These are phyloP conservation scores for Xenops minutus DNA, from an alignment of 2,797 vertebrate species.

Conservation along the genomic window DNA sequence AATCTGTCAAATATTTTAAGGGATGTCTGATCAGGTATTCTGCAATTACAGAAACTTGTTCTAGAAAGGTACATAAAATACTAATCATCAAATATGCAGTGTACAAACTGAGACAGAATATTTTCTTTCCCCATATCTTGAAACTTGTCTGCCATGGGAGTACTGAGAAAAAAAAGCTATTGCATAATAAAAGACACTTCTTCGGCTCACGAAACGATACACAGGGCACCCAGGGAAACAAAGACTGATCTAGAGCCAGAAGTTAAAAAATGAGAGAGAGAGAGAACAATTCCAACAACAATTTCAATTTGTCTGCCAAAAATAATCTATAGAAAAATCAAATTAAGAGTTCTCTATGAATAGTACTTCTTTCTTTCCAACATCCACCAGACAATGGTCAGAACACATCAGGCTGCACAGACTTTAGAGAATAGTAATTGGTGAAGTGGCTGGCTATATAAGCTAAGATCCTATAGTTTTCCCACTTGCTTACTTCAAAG, in stretches of 20 bases:
- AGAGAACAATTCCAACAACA: background rate
- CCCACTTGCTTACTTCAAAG: background rate
- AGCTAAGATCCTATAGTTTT: background rate
- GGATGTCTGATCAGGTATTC: background rate
- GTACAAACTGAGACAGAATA: background rate
- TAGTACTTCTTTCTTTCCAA: background rate
- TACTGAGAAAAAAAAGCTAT: background rate
- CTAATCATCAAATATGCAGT: background rate
- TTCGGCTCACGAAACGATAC: background rate
- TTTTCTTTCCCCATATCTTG: background rate
- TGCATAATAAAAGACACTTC: background rate
- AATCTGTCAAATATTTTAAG: background rate
- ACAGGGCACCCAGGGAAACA: background rate
- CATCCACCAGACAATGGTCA: background rate
- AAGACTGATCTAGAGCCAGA: background rate
- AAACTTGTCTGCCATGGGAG: background rate
- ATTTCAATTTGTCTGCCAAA: background rate
- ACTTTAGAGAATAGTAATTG: background rate
- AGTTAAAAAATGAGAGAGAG: background rate
- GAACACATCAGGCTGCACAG: fast-evolving
- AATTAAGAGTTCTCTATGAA: background rate
- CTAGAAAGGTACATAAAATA: background rate
- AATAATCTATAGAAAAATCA: background rate
- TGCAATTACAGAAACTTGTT: background rate
- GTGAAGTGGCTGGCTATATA: background rate